Percentiles rank a stretch among this genome's conserved stretches.
Conservation (phyloP, 2,113 vertebrate genomes). For the Capra hircus region DNA sequence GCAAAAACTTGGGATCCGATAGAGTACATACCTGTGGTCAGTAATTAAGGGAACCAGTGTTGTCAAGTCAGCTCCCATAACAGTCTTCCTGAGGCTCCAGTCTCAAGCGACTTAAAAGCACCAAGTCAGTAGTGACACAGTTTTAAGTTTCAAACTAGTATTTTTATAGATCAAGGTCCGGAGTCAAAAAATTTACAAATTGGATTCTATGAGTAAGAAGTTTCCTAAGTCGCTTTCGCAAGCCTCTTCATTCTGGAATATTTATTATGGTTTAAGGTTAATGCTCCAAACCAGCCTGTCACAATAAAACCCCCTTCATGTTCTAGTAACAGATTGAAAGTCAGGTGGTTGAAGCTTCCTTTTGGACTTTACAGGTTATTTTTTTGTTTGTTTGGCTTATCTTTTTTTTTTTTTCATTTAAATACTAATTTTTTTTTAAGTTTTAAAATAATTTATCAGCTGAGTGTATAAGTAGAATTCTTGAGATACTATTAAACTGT, state of each 20-base stretch:
- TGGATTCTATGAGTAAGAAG: not conserved
- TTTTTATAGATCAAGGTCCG: not conserved
- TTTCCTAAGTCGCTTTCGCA: not conserved
- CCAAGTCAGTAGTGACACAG: not conserved
- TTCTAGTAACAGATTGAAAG: not conserved
- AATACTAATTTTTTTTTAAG: not conserved
- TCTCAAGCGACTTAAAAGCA: not conserved
- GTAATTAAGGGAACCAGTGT: not conserved
- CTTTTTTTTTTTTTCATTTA: not conserved
- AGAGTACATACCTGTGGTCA: not conserved
- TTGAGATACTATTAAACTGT: not conserved
- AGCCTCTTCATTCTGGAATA: not conserved
- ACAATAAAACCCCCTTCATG: not conserved
- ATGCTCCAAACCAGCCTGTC: not conserved
- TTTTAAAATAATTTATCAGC: not conserved
- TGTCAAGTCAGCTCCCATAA: not conserved
- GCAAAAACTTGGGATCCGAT: not conserved
- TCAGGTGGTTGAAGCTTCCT: not conserved
- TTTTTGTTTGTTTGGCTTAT: not conserved
- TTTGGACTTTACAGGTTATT: not conserved
- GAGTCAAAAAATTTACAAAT: not conserved
- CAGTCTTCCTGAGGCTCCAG: not conserved
- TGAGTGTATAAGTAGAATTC: not conserved
- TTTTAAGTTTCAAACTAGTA: not conserved
- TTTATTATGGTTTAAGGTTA: not conserved